A percentile compares a stretch with the other conserved stretches of the same genome.
phyloP scores from a whole-genome alignment of 2,888 invertebrate species.

The Lacanobia oleracea region DNA sequence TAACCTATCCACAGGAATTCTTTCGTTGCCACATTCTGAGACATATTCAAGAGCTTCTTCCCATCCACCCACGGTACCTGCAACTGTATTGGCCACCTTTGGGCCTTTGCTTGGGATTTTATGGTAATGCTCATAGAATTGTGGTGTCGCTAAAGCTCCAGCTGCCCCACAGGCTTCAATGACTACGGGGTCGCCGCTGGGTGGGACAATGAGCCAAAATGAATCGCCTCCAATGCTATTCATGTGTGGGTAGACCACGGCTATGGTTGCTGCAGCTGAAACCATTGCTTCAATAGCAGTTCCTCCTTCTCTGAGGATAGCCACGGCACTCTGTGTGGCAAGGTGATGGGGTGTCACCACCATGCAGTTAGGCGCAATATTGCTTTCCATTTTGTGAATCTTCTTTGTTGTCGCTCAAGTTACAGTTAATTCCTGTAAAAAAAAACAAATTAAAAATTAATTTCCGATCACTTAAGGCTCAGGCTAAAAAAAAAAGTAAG shows the following conservation, averaged over 20 bases:
- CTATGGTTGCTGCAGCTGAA: slow-evolving; percentile 84
- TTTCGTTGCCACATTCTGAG: slow-evolving; percentile 81
- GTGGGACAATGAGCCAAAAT: slow-evolving; percentile 86
- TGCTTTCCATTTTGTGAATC: slow-evolving; percentile 72
- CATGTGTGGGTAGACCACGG: slow-evolving; percentile 87
- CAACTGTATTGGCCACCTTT: slow-evolving; percentile 82
- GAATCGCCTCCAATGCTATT: slow-evolving; percentile 86
- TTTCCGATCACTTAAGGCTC: not conserved
- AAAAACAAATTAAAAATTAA: slow-evolving; percentile 14
- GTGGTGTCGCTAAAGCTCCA: slow-evolving; percentile 80
- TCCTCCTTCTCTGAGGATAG: slow-evolving; percentile 82
- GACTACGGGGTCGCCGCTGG: slow-evolving; percentile 80
- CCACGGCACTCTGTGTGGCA: slow-evolving; percentile 83
- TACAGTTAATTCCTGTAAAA: slow-evolving; percentile 61
- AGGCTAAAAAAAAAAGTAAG: not conserved
- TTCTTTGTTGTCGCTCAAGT: not conserved
- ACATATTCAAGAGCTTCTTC: slow-evolving; percentile 84
- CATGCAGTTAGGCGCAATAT: slow-evolving; percentile 79
- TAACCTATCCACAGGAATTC: slow-evolving; percentile 75
- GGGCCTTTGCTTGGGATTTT: slow-evolving; percentile 80
- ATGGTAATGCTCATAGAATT: slow-evolving; percentile 74
- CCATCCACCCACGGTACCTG: slow-evolving; percentile 86
- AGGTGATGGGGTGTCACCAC: slow-evolving; percentile 87
- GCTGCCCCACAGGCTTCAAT: slow-evolving; percentile 86
- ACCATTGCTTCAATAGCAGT: slow-evolving; percentile 86